A percentile compares a stretch with the other conserved stretches of the same genome.
phyloP scores from a whole-genome alignment of 2,113 vertebrate genomes.

The Neoarius graeffei region DNA sequence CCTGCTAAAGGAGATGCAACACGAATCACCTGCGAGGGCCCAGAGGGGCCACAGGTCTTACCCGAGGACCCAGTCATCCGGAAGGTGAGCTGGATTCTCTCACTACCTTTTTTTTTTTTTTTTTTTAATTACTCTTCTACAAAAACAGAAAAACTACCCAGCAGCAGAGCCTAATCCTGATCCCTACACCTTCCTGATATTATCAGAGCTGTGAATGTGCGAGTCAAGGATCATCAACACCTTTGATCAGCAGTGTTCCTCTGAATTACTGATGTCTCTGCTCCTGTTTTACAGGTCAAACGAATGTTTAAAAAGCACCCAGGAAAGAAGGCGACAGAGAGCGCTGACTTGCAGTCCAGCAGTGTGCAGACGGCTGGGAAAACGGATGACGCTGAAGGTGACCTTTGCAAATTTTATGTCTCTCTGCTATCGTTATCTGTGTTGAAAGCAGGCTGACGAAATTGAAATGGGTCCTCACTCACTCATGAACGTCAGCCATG shows the following conservation, averaged over 20 bases:
- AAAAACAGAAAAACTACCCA: neutral
- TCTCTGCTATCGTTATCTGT: neutral
- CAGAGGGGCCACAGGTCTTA: conserved; percentile 85
- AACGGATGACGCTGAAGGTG: conserved; percentile 55
- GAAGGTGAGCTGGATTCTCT: conserved; percentile 70
- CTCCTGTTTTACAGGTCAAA: conserved; percentile 73
- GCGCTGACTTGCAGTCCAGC: conserved; percentile 73
- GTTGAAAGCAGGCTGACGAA: neutral
- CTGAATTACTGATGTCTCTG: neutral
- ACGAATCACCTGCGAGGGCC: conserved; percentile 90
- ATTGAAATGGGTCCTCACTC: neutral
- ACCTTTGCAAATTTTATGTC: neutral
- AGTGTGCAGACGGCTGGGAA: conserved; percentile 65
- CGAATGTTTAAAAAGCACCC: conserved; percentile 89
- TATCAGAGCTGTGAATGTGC: neutral
- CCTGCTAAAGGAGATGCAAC: conserved; percentile 91
- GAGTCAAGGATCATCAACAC: neutral
- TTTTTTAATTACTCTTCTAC: neutral
- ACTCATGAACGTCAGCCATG: neutral
- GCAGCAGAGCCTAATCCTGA: neutral
- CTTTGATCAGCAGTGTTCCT: neutral
- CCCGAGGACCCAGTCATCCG: conserved; percentile 88
- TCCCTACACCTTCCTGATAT: neutral
- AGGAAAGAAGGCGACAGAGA: conserved; percentile 83
- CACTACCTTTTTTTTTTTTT: neutral